Percentiles rank a stretch among this genome's conserved stretches.
Conservation (phyloP, 2,888 invertebrate species). For the Cataglyphis rosenhaueri region DNA sequence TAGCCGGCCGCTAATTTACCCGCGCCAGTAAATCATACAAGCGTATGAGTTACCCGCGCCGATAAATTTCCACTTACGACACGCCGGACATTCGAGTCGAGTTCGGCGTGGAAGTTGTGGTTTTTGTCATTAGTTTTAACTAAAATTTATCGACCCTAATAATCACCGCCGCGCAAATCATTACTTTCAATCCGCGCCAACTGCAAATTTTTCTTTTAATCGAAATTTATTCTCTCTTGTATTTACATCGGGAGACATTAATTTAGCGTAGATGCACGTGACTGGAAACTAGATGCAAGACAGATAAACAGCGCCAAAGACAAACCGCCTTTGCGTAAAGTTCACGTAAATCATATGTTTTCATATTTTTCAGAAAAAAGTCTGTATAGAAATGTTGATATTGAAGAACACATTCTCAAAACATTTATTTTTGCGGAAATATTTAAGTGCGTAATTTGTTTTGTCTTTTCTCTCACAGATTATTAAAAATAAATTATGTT, state of each 20-base stretch:
- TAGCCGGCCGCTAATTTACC: slow-evolving; percentile 57
- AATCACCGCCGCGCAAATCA: slow-evolving; percentile 59
- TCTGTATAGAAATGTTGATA: neutral
- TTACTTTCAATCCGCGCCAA: slow-evolving; percentile 46
- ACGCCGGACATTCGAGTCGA: slow-evolving; percentile 53
- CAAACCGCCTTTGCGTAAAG: neutral
- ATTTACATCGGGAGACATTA: slow-evolving; percentile 26
- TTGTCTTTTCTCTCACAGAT: neutral
- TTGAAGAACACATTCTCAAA: neutral
- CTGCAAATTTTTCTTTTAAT: slow-evolving; percentile 23
- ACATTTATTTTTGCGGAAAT: neutral
- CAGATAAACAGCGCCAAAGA: slow-evolving; percentile 39
- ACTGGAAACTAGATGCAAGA: slow-evolving; percentile 34
- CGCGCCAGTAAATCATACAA: slow-evolving; percentile 60
- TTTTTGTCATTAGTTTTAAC: slow-evolving; percentile 63
- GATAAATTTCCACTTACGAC: slow-evolving; percentile 66
- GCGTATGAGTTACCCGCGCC: slow-evolving; percentile 57
- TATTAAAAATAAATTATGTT: neutral
- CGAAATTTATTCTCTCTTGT: slow-evolving; percentile 60
- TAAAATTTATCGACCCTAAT: slow-evolving; percentile 68
- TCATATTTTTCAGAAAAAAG: neutral
- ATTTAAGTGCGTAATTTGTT: neutral
- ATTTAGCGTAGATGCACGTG: slow-evolving; percentile 36
- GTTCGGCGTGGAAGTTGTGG: slow-evolving; percentile 42
- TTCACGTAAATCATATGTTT: neutral